These are phyloP conservation scores for Gymnarchus niloticus DNA, from an alignment of 2,113 vertebrate genomes.

Conservation along the genomic window DNA sequence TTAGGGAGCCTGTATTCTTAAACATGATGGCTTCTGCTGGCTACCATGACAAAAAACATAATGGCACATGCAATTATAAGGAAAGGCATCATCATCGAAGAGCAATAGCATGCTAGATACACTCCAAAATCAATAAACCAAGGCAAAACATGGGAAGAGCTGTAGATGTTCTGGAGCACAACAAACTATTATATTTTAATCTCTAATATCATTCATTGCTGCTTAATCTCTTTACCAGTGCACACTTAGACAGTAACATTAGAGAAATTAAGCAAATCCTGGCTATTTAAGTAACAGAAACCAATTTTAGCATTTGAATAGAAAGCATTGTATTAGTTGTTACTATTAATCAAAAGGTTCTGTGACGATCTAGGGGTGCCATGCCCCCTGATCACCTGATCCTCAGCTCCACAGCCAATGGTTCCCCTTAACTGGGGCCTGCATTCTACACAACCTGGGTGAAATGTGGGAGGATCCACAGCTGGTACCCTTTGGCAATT, in stretches of 20 bases:
- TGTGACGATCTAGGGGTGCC: too few species aligned
- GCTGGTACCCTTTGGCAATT: too few species aligned
- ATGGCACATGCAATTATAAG: neutral
- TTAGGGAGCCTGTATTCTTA: neutral
- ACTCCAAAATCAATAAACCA: neutral
- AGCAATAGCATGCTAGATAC: neutral
- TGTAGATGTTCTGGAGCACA: neutral
- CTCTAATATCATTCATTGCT: neutral
- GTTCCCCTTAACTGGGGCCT: too few species aligned
- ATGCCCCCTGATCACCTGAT: too few species aligned
- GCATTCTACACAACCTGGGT: too few species aligned
- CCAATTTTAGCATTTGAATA: neutral
- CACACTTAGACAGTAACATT: neutral
- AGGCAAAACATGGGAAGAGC: neutral
- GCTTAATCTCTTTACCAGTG: neutral
- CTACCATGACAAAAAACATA: neutral
- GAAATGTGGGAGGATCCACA: too few species aligned
- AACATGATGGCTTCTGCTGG: neutral
- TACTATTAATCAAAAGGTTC: neutral
- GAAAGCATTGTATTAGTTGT: neutral
- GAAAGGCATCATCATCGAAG: neutral
- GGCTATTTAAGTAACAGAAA: neutral
- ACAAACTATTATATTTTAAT: neutral
- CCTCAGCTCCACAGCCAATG: too few species aligned
- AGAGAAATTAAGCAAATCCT: neutral